Percentiles rank a stretch among this genome's conserved stretches.
phyloP scores from a whole-genome alignment of 1,140 invertebrate species.

The Pseudomyrmex concolor region DNA sequence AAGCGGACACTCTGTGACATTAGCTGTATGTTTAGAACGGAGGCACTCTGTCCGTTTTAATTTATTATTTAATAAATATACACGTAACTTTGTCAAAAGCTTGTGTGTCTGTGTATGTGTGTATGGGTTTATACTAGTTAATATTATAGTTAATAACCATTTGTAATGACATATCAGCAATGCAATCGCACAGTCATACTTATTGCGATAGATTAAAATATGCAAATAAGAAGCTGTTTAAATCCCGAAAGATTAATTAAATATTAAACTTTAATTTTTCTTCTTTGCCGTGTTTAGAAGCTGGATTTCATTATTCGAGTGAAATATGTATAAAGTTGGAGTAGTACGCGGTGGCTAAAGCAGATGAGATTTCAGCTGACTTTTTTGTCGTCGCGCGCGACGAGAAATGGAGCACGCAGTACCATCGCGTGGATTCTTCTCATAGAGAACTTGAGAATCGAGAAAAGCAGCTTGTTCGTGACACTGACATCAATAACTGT shows the following conservation, averaged over 20 bases:
- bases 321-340: neutral
- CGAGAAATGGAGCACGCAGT: neutral
- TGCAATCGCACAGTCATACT: neutral
- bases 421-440: neutral
- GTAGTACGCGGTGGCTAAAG: neutral
- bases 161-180: slow-evolving; percentile 19
- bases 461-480: slow-evolving; percentile 60
- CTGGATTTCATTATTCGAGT: neutral
- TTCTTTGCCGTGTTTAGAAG: neutral
- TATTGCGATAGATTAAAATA: slow-evolving; percentile 9
- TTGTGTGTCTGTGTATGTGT: no score
- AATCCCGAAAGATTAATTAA: slow-evolving; percentile 20
- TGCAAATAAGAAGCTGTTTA: neutral
- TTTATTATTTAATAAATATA: no score
- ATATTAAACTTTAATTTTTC: neutral
- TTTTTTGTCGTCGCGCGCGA: neutral
- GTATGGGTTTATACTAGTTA: no score
- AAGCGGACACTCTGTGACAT: neutral
- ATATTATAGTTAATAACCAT: neutral
- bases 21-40: neutral
- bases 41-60: no score
- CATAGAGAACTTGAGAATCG: slow-evolving; percentile 34
- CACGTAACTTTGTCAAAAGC: neutral
- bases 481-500: slow-evolving; percentile 77
- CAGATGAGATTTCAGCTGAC: slow-evolving; percentile 24